Base-by-base conservation (phyloP, 2,113 vertebrate species). In the Lanius ludovicianus region DNA sequence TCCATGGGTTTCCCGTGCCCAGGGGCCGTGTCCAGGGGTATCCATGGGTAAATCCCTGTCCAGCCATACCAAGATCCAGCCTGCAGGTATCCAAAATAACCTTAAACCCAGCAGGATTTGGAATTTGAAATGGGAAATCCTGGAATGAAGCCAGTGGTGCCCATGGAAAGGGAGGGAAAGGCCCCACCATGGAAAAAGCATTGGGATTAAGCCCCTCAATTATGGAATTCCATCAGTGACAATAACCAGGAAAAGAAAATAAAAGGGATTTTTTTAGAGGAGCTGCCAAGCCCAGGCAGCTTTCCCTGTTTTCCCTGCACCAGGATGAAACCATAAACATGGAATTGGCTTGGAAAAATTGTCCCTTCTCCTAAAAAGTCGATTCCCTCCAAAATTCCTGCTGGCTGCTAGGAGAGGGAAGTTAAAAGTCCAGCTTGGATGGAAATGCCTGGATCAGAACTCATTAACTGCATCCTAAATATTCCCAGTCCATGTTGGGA, bases 1-100 rank as follows among this genome's bases (percentile, higher is more conserved):
- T 35, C 74, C 53, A 47, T 0, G 1, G 15, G 42, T 37, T 56
- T 71, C 50, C 80, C 25, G 12, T 0, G 0, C 7, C 24, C 1
- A 5, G 55, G 24, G 18, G 50, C 17, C 15, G 11, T 16, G 42
- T 9, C 56, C 3, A 3, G 25, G 8, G 28, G 15, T 22, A 9
- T 28, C 67, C 44, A 21, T 0, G 2, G 46, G 13, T 31, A 46
- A 84, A 47, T 21, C 25, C 55, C 30, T 25, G 6, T 3, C 10
- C 24, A 28, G 25, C 28, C 62, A 3, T 0, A 28, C 1, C 67
- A 24, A 46, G 20, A 14, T 37, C 52, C 60, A 63, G 33, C 33
- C 65, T 47, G 22, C 35, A 67, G 57, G 16, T 9, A 57, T 7
- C 62, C 68, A 1, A 25, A 30, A 20, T 9, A 44, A 52, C 22